phyloP scores from a whole-genome alignment of 2,113 vertebrate species.

The Miniopterus natalensis region DNA sequence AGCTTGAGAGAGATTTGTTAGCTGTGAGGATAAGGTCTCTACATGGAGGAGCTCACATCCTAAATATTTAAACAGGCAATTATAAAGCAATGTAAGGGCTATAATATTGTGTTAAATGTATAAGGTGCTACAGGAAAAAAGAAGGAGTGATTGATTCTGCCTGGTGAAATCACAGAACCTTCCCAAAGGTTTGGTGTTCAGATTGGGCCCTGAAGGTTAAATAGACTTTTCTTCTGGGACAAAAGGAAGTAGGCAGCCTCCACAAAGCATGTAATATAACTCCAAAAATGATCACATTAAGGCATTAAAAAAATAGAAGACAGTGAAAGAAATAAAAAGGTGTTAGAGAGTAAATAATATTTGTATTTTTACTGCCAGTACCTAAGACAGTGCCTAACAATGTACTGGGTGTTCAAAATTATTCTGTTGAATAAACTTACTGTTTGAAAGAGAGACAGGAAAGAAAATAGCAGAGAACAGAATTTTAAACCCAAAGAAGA shows the following conservation, averaged over 20 bases:
- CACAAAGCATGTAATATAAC: background rate
- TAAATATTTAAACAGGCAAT: constrained; percentile 13
- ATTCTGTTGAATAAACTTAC: background rate
- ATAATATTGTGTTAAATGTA: background rate
- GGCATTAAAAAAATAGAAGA: background rate
- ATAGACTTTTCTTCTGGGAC: background rate
- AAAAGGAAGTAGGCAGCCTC: background rate
- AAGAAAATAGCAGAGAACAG: background rate
- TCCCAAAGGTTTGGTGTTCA: background rate
- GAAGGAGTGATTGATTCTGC: background rate
- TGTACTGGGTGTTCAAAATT: background rate
- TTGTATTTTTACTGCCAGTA: constrained; percentile 12
- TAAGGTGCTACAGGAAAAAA: background rate
- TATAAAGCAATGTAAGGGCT: background rate
- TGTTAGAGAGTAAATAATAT: background rate
- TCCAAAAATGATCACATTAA: background rate
- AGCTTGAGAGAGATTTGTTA: constrained; percentile 45
- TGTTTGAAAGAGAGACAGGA: background rate
- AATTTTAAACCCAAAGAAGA: background rate
- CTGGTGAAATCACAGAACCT: background rate
- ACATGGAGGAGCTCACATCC: background rate
- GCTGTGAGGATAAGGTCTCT: background rate
- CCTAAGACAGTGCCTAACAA: background rate
- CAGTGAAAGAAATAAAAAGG: background rate
- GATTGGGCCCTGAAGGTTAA: background rate